Conservation (phyloP, 2,113 vertebrate species). For the Tiliqua scincoides region DNA sequence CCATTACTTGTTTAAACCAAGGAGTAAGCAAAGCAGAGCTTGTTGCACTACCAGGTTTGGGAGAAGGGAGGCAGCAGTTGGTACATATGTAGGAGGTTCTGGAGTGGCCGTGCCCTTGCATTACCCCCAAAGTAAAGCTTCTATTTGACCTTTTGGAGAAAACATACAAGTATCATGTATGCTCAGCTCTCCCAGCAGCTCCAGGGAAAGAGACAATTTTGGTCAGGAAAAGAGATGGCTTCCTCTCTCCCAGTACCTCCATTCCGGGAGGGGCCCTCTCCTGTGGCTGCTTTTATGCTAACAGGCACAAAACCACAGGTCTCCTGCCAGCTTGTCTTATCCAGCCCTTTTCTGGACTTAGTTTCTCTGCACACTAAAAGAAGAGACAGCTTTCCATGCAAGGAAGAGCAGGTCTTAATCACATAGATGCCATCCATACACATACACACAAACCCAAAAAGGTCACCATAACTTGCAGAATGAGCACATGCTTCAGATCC, state of each 20-base stretch:
- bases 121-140: too few relatives aligned
- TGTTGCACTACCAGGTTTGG: too few relatives aligned
- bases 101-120: too few relatives aligned
- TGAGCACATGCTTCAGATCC: constrained; percentile 30
- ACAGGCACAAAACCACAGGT: neutral
- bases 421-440: neutral
- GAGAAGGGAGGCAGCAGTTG: too few relatives aligned
- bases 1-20: too few relatives aligned
- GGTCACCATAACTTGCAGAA: constrained; percentile 24
- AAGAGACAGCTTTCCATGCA: neutral
- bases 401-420: neutral
- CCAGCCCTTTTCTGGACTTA: neutral
- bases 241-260: neutral
- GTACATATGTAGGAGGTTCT: too few relatives aligned
- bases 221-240: neutral
- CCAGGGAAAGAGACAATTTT: too few relatives aligned
- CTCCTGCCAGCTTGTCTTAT: too few relatives aligned
- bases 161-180: too few relatives aligned
- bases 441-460: constrained; percentile 46
- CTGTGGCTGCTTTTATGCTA: neutral
- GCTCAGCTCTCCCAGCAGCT: too few relatives aligned
- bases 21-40: too few relatives aligned
- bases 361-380: rapidly evolving
- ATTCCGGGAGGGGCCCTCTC: neutral
- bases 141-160: too few relatives aligned